Conservation (phyloP, 2,888 invertebrate species). For the Encarsia formosa region DNA sequence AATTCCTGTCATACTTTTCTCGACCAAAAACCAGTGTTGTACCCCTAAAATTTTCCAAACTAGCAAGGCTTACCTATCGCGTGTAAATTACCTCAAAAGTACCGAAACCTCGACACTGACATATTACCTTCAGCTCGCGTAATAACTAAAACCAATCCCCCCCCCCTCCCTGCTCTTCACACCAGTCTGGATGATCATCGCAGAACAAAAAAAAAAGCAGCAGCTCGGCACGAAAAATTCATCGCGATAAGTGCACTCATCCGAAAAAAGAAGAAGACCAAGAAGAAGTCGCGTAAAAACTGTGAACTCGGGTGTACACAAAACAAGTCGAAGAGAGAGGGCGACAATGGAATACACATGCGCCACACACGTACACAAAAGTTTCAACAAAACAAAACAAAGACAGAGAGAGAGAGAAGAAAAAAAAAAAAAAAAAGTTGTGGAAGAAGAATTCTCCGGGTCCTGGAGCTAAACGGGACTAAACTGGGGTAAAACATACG, state of each 20-base stretch:
- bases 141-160: no score
- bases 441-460: slow-evolving; percentile 9
- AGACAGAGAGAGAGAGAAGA: slow-evolving; percentile 4
- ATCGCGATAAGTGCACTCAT: slow-evolving; percentile 18
- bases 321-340: neutral
- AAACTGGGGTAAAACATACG: slow-evolving; percentile 46
- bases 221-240: slow-evolving; percentile 12
- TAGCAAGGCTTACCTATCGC: no score
- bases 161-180: no score
- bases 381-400: neutral
- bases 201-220: no score
- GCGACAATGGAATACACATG: neutral
- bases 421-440: neutral
- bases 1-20: no score
- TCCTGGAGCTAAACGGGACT: slow-evolving; percentile 39
- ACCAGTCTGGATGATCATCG: no score
- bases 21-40: no score
- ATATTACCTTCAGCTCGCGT: no score
- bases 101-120: no score
- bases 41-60: no score
- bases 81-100: no score
- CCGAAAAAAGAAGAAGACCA: slow-evolving; percentile 6
- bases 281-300: slow-evolving; percentile 12
- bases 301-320: neutral
- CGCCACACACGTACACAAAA: neutral